Evolutionary conservation across 2,113 vertebrate species (phyloP), one percentile per base, ranked within the genome.

Genomic region (Anoplopoma fimbria): DNA sequence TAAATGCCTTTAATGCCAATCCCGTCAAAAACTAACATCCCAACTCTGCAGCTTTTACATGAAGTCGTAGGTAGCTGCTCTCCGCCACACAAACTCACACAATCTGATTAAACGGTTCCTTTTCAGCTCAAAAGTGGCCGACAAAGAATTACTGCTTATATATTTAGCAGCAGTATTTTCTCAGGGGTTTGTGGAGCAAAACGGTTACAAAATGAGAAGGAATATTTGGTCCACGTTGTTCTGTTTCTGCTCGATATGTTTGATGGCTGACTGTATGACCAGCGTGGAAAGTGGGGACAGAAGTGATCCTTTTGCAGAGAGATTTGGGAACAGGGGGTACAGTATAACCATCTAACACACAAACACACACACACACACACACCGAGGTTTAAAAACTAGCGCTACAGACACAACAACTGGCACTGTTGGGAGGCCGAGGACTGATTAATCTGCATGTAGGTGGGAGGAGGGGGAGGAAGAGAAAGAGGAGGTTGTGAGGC

Each of bases 311-410:
- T n/a, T n/a, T n/a, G n/a, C n/a, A n/a, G n/a, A n/a, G n/a, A n/a
- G n/a, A n/a, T n/a, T n/a, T n/a, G n/a, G n/a, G n/a, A n/a, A n/a
- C n/a, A n/a, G n/a, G n/a, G 72, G 53, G 49, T 31, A 85, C 83
- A 83, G 67, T 67, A 33, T 73, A 47, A 86, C 42, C 80, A 84
- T 36, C 33, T 70, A 72, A 74, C 78, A 75, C 71, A 77, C 79
- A 58, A 2, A 67, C 61, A 67, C 55, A n/a, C 63, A 25, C 55
- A 53, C 47, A 3, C 47, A 21, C 19, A 53, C 21, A 10, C 21
- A n/a, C 23, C n/a, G 19, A 73, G 34, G 27, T 47, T 82, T 49
- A 62, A 83, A 75, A 79, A 74, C 69, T 71, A 83, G 53, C 14
- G 1, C 60, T 31, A 84, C 63, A 42, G 62, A 77, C 33, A 82